Conservation (phyloP, 2,888 invertebrate species). For the Gastracanthus pulcherrimus region DNA sequence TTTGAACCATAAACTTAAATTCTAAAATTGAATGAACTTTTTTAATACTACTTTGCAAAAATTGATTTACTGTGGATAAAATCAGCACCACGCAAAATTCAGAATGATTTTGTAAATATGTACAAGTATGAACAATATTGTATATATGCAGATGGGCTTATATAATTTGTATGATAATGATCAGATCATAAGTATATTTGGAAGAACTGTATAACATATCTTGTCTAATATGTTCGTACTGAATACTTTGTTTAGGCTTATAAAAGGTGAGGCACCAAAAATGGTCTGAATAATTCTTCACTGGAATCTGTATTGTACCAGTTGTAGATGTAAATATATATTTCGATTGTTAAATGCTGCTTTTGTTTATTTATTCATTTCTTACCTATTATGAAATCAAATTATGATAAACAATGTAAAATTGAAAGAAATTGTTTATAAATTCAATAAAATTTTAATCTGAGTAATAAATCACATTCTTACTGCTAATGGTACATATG, state of each 20-base stretch:
- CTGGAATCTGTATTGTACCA: slow-evolving; percentile 37
- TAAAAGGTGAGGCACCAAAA: background rate
- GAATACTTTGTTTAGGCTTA: slow-evolving; percentile 25
- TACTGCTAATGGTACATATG: background rate
- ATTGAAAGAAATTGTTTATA: slow-evolving; percentile 1
- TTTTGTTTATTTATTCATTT: slow-evolving; percentile 13
- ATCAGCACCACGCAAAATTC: background rate
- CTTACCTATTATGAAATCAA: background rate
- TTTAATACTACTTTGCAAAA: slow-evolving; percentile 7
- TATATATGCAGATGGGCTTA: slow-evolving; percentile 41
- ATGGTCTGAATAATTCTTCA: slow-evolving; percentile 12
- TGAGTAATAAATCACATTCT: background rate
- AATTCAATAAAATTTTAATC: slow-evolving; percentile 13
- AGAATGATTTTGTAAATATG: slow-evolving; percentile 51
- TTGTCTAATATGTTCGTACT: slow-evolving; percentile 35
- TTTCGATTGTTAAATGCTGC: slow-evolving; percentile 31
- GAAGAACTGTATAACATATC: slow-evolving; percentile 34
- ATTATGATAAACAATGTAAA: background rate
- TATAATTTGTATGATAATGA: slow-evolving; percentile 46
- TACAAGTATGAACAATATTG: slow-evolving; percentile 44
- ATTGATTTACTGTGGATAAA: slow-evolving; percentile 3
- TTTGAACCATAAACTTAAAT: background rate
- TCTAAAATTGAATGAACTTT: background rate
- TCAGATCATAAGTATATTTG: slow-evolving; percentile 3
- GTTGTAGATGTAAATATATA: slow-evolving; percentile 44